Evolutionary conservation across 2,888 invertebrate genomes (phyloP).

Genomic region (Sarcophaga variegata): DNA sequence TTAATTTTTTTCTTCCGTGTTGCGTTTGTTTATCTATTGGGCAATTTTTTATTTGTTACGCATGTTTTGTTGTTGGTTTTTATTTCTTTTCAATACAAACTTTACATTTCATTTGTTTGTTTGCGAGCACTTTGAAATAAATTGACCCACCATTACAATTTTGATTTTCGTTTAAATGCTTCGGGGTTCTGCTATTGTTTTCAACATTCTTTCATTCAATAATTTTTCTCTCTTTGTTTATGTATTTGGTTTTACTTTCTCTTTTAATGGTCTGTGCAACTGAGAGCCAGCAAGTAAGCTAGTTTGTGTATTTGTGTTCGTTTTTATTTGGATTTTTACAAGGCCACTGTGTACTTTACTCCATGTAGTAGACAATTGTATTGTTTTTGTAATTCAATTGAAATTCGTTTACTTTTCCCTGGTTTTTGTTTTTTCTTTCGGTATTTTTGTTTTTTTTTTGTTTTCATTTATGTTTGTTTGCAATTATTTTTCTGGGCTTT

Average conservation of each 20-base stretch:
- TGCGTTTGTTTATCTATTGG: not conserved
- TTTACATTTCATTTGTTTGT: not conserved
- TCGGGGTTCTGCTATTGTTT: not conserved
- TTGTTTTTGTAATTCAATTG: slow-evolving; percentile 13
- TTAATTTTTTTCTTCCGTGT: not conserved
- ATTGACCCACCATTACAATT: slow-evolving; percentile 52
- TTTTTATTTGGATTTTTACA: slow-evolving; percentile 30
- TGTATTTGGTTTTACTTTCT: slow-evolving; percentile 6
- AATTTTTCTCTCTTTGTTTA: not conserved
- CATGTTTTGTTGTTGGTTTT: slow-evolving; percentile 23
- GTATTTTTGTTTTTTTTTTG: no score
- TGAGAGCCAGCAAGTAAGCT: not conserved
- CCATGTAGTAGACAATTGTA: slow-evolving; percentile 15
- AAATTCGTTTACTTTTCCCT: not conserved
- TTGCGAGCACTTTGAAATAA: slow-evolving; percentile 44
- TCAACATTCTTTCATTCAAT: not conserved
- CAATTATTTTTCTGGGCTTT: no score
- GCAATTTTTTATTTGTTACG: slow-evolving; percentile 54
- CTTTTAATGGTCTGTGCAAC: not conserved
- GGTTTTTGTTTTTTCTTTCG: not conserved
- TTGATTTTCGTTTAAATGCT: not conserved
- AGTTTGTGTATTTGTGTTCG: slow-evolving; percentile 17
- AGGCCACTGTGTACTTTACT: slow-evolving; percentile 49
- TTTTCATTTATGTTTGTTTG: no score
- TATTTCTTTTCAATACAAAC: not conserved